These are phyloP conservation scores for Orthochromis malagaraziensis DNA, from an alignment of 2,113 vertebrate genomes.

Conservation along the genomic window DNA sequence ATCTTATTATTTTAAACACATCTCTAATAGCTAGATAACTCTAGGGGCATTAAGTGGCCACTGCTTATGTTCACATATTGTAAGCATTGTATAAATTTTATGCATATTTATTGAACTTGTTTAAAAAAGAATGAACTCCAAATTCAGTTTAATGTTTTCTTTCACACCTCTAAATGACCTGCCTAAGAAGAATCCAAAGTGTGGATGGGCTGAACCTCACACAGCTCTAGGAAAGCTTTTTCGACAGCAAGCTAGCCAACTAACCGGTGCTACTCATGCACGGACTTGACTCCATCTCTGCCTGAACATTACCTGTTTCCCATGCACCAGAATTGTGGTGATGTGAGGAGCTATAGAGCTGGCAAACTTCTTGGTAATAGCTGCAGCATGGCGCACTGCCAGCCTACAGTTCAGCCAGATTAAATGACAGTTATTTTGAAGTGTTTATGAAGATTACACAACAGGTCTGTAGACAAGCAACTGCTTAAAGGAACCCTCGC, in stretches of 20 bases:
- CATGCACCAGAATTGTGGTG: constrained; percentile 94
- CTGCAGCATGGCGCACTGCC: constrained; percentile 87
- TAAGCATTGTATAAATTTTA: not conserved
- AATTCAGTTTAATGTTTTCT: not conserved
- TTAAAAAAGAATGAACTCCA: rapidly evolving
- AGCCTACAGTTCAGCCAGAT: constrained; percentile 70
- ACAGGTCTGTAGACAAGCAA: not conserved
- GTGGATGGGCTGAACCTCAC: not conserved
- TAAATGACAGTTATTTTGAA: constrained; percentile 14
- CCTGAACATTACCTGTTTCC: constrained; percentile 89
- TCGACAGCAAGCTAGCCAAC: not conserved
- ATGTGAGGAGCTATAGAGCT: constrained; percentile 94
- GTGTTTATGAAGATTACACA: not conserved
- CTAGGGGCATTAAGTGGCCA: rapidly evolving
- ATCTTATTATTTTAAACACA: not conserved
- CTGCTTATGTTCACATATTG: not conserved
- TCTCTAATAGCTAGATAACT: not conserved
- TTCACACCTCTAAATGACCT: not conserved
- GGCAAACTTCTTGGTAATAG: constrained; percentile 86
- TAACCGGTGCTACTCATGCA: constrained; percentile 54
- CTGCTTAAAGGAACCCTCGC: not conserved
- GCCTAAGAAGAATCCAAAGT: not conserved
- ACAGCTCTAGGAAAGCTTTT: constrained; percentile 29
- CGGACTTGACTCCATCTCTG: not conserved
- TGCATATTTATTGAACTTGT: not conserved